A percentile compares a stretch with the other conserved stretches of the same genome.
Conservation (phyloP, 2,888 invertebrate species). For the Caenorhabditis uteleia region DNA sequence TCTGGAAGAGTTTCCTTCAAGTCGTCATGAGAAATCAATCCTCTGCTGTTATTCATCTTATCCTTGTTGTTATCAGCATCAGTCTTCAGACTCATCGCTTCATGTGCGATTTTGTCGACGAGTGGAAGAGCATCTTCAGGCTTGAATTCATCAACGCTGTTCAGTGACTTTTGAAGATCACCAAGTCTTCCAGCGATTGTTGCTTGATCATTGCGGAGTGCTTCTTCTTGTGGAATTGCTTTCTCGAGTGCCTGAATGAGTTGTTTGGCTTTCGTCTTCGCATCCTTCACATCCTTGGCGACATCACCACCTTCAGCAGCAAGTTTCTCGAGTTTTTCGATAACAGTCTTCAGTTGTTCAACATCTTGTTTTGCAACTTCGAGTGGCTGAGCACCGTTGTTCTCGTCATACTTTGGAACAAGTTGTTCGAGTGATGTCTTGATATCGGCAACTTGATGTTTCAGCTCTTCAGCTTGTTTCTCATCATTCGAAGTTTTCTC, state of each 20-base stretch:
- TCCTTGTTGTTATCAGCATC: slow-evolving; percentile 15
- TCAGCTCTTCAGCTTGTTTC: slow-evolving; percentile 11
- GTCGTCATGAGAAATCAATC: slow-evolving; percentile 17
- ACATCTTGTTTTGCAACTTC: slow-evolving; percentile 13
- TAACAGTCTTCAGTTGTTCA: slow-evolving; percentile 6
- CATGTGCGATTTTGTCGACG: slow-evolving; percentile 17
- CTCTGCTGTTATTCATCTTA: slow-evolving; percentile 2
- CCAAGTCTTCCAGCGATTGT: not conserved
- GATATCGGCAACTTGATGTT: slow-evolving; percentile 4
- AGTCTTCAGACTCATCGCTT: slow-evolving; percentile 12
- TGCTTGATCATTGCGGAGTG: slow-evolving; percentile 5
- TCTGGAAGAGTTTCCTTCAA: slow-evolving; percentile 16
- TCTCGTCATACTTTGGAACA: slow-evolving; percentile 12
- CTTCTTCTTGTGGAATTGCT: slow-evolving; percentile 11
- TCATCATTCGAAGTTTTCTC: slow-evolving; percentile 19
- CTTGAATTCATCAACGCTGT: slow-evolving; percentile 1
- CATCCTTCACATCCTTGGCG: slow-evolving; percentile 17
- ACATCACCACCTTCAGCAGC: slow-evolving; percentile 1
- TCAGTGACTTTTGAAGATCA: not conserved
- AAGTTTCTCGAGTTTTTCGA: slow-evolving; percentile 5
- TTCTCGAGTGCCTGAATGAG: slow-evolving; percentile 7
- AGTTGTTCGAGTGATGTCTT: slow-evolving; percentile 14
- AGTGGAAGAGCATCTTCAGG: slow-evolving; percentile 11
- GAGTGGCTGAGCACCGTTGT: slow-evolving; percentile 17
- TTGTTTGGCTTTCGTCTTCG: slow-evolving; percentile 18